Evolutionary conservation across 2,797 vertebrate genomes (phyloP).

Genomic region (Florisuga fusca): DNA sequence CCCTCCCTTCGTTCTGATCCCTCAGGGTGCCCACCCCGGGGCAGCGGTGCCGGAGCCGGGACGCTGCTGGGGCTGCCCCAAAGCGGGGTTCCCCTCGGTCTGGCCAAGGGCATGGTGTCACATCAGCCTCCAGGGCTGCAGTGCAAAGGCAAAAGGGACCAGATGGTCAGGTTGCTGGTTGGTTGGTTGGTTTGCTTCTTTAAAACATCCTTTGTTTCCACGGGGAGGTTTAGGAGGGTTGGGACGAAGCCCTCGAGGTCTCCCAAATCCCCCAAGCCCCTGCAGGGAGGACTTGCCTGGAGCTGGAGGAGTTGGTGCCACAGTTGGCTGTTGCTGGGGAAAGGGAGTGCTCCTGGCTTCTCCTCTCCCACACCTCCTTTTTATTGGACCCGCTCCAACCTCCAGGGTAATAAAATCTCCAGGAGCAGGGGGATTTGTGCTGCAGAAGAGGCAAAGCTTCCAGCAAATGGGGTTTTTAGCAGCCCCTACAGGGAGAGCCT

Average conservation of each 20-base stretch:
- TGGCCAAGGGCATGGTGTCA: neutral
- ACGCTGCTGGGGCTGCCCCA: neutral
- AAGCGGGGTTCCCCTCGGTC: neutral
- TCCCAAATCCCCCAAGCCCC: neutral
- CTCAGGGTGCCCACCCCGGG: neutral
- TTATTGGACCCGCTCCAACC: neutral
- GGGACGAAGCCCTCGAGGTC: rapidly evolving
- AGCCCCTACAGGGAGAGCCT: neutral
- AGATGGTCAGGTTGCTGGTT: neutral
- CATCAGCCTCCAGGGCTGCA: neutral
- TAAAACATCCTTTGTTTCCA: neutral
- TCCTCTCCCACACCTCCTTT: neutral
- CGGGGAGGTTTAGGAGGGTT: neutral
- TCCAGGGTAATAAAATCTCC: neutral
- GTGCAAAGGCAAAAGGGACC: rapidly evolving
- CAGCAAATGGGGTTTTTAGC: neutral
- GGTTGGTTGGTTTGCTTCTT: neutral
- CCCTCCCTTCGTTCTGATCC: neutral
- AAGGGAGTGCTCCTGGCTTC: neutral
- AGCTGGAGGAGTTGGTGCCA: neutral
- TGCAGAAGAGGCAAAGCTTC: neutral
- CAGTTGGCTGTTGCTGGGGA: neutral
- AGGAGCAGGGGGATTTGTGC: neutral
- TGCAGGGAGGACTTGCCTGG: rapidly evolving
- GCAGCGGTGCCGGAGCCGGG: neutral